phyloP scores from a whole-genome alignment of 1,140 invertebrate genomes.

The Cataglyphis hispanica region DNA sequence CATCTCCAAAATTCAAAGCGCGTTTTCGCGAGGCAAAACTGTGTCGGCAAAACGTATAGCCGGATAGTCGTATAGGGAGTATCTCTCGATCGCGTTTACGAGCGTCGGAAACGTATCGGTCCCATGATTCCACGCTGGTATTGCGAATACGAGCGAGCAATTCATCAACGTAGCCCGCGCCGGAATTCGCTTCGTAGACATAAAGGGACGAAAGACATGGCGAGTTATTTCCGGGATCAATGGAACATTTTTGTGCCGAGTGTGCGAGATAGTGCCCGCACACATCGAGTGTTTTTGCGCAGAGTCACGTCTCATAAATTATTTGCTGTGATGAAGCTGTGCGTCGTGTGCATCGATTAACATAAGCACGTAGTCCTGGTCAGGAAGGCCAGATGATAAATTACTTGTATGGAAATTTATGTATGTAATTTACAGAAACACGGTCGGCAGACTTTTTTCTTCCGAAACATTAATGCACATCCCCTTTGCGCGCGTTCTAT shows the following conservation, averaged over 20 bases:
- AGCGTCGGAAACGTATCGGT: slow-evolving; percentile 40
- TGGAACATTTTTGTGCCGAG: slow-evolving; percentile 44
- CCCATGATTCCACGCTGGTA: slow-evolving; percentile 41
- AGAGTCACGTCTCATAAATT: slow-evolving; percentile 29
- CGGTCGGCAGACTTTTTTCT: not conserved
- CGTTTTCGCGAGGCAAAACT: slow-evolving; percentile 21
- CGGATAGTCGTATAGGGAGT: slow-evolving; percentile 19
- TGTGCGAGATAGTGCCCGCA: not conserved
- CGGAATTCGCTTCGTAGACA: slow-evolving; percentile 40
- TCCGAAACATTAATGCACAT: not conserved
- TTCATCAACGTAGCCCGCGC: slow-evolving; percentile 34
- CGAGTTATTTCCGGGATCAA: slow-evolving; percentile 49
- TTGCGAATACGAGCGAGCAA: slow-evolving; percentile 19
- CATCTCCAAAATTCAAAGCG: slow-evolving; percentile 22
- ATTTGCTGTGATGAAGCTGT: slow-evolving; percentile 37
- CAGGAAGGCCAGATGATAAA: slow-evolving; percentile 25
- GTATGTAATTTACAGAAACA: slow-evolving; percentile 41
- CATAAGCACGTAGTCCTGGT: not conserved
- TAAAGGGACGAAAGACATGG: slow-evolving; percentile 42
- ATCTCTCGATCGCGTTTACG: slow-evolving; percentile 57
- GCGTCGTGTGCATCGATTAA: slow-evolving; percentile 16
- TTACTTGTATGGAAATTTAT: slow-evolving; percentile 34
- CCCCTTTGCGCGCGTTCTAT: not conserved
- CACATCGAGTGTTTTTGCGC: slow-evolving; percentile 15
- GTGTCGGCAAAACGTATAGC: slow-evolving; percentile 22